Evolutionary conservation across 2,113 vertebrate species (phyloP), one percentile per base, ranked within the genome.

Genomic region (Carassius gibelio): DNA sequence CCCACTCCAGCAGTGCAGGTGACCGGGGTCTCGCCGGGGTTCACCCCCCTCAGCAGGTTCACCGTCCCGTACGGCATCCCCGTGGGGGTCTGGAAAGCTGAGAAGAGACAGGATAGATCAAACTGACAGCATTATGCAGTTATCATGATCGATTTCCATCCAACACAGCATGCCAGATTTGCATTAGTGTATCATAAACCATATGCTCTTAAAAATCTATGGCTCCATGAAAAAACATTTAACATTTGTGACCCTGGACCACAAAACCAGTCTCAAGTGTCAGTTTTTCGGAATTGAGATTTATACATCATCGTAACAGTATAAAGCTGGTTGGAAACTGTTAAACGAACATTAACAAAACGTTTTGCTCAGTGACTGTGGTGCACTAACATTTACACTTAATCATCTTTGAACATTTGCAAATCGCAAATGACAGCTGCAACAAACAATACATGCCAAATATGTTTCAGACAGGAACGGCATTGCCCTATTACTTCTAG

Each of bases 41-140:
- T 97, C 80, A 99, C 97, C 0, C 98, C 98, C 0, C 88, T 94
- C 90, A 97, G 94, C 42, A 99, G 94, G 91, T 99, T 99, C 88
- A 99, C 97, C 0, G 98, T 99, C 11, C 98, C 98, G 83, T 97
- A 99, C 0, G 98, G 98, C 98, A 99, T 99, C 23, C 98, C 97
- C 0, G 96, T 98, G 15, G 96, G 94, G 0, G 97, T 99, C 93
- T 99, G 95, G 91, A 99, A 99, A 34, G 98, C 98, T 99, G 90
- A 26, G 77, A 30, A 69, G 57, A 19, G 15, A 42, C 42, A 42
- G 42, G 42, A 42, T 42, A 42, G 0, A 42, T 42, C 42, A 42
- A 42, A 42, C 17, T 13, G 36, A 72, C 38, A 4, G 15, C 17
- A 38, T 69, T 69, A 21, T 69, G 34, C 34, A 38, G 9, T 69